Conservation (phyloP, 2,797 vertebrate genomes). For the Siniperca undulata region DNA sequence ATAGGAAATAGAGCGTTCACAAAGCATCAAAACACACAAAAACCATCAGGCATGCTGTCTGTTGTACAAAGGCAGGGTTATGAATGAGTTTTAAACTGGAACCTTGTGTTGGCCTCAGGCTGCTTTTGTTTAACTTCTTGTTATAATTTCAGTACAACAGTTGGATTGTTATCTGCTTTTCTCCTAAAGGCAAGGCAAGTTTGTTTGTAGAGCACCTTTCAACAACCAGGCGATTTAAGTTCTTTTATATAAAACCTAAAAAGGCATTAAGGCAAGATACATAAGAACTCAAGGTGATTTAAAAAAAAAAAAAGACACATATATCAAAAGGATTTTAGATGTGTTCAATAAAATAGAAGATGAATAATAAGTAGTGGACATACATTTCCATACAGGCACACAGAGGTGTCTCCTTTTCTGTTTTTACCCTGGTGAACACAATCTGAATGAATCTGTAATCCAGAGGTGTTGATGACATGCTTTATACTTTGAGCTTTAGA, state of each 20-base stretch:
- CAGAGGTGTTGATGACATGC: background rate
- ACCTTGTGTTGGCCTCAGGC: constrained; percentile 5
- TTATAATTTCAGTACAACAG: background rate
- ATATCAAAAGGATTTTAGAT: background rate
- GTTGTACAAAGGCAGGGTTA: background rate
- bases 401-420: background rate
- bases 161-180: constrained; percentile 9
- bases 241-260: background rate
- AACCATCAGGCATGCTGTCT: background rate
- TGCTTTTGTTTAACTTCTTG: constrained; percentile 8
- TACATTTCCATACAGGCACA: background rate
- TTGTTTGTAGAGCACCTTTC: background rate
- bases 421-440: background rate
- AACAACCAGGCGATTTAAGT: background rate
- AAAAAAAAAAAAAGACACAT: too few relatives aligned
- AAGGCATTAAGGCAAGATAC: background rate
- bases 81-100: constrained; percentile 8
- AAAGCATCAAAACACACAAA: background rate
- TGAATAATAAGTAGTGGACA: background rate
- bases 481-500: constrained; percentile 7
- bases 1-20: background rate
- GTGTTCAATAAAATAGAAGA: too few relatives aligned
- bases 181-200: background rate
- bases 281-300: background rate
- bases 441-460: constrained; percentile 11